Base-by-base conservation (phyloP, 1,140 invertebrate species). In the Armadillidium nasatum region DNA sequence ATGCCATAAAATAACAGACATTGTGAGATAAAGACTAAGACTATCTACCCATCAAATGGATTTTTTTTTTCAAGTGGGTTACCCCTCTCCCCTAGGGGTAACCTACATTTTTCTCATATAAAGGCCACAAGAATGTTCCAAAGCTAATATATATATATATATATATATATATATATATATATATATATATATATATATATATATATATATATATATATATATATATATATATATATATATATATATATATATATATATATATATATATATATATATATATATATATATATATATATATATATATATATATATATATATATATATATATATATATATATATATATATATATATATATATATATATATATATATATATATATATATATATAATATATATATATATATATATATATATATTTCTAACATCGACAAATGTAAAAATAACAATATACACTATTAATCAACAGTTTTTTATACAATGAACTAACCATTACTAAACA, bases 1-100 rank as follows among this genome's bases (percentile, higher is more conserved):
- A 60, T 60, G 50, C 11, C 50, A 60, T 15, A 60, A 4, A 19
- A 60, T 60, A 19, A 60, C 50, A 60, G 19, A 19, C 19, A 19
- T 60, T 3, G 50, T 13, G 11, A 60, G 19, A 60, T 13, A 60
- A 60, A 60, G 50, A 15, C 50, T 60, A 60, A 60, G 50, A 60
- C 11, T 15, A 13, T 60, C 50, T 60, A 60, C 50, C 50, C 50
- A 15, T 60, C 19, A 13, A 60, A 19, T 60, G 50, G 50, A 19
- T 19, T 33, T 33, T 33, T 33, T 33, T 33, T 33, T 33, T 19
- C 1, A 2, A 2, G 50, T 60, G 50, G 50, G 50, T 60, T 19
- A 60, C 50, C 50, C 50, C 50, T 60, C 50, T 60, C 50, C 50
- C 50, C 50, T 15, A 60, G 19, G 50, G 50, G 50, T 60, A 60